These are phyloP conservation scores for Macropis europaea DNA, from an alignment of 2,888 invertebrate species.

Conservation along the genomic window DNA sequence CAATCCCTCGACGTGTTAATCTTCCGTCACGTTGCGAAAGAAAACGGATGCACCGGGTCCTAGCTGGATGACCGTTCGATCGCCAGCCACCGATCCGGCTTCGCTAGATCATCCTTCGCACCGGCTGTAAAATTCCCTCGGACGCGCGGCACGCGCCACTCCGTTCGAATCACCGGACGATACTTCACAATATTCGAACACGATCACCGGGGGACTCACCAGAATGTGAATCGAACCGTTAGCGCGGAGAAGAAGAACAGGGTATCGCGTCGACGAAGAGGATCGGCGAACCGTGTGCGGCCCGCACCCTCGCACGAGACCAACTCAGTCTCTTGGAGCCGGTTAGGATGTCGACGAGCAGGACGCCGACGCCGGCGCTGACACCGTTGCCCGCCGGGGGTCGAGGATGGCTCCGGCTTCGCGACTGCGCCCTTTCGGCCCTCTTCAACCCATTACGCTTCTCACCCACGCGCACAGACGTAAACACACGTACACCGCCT, in stretches of 20 bases:
- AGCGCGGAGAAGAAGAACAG: neutral
- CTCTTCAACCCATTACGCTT: constrained; percentile 70
- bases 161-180: neutral
- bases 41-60: no score
- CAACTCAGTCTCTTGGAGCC: constrained; percentile 60
- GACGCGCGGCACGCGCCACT: no score
- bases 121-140: neutral
- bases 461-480: constrained; percentile 45
- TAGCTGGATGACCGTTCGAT: no score
- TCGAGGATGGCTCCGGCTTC: constrained; percentile 66
- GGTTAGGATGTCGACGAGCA: constrained; percentile 54
- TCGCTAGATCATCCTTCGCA: constrained; percentile 24
- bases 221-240: neutral
- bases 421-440: constrained; percentile 72
- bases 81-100: neutral
- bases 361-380: constrained; percentile 49
- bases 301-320: constrained; percentile 67
- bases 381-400: constrained; percentile 56
- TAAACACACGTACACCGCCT: constrained; percentile 30
- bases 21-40: neutral
- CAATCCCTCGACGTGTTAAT: constrained; percentile 22
- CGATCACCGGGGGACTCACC: neutral
- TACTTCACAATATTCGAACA: neutral
- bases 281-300: constrained; percentile 57
- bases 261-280: constrained; percentile 1